Evolutionary conservation across 2,797 vertebrate species (phyloP).

Genomic region (Eremophila alpestris): DNA sequence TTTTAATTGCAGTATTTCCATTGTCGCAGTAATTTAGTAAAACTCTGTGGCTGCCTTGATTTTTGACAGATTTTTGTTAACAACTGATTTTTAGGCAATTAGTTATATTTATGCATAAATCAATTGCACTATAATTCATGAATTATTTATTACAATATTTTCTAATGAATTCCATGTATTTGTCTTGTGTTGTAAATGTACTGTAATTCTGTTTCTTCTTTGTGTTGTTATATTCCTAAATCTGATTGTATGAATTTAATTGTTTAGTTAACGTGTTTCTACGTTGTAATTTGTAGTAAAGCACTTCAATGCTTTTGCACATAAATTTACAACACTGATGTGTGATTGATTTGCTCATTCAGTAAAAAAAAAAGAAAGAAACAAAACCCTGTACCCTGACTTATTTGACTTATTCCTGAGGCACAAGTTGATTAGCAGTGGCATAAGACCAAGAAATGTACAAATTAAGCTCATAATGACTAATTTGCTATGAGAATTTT

Average conservation of each 20-base stretch:
- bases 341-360: conserved; percentile 84
- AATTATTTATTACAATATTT: conserved; percentile 89
- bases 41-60: conserved; percentile 86
- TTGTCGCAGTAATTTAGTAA: conserved; percentile 86
- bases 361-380: conserved; percentile 76
- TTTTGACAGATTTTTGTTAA: conserved; percentile 86
- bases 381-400: conserved; percentile 68
- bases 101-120: conserved; percentile 98
- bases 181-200: conserved; percentile 91
- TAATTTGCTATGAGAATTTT: background rate
- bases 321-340: conserved; percentile 87
- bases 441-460: background rate
- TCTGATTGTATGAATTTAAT: conserved; percentile 87
- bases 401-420: conserved; percentile 74
- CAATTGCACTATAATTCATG: conserved; percentile 97
- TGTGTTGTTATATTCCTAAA: conserved; percentile 87
- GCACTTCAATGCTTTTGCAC: conserved; percentile 95
- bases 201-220: conserved; percentile 88
- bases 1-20: conserved; percentile 86
- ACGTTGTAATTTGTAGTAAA: conserved; percentile 91
- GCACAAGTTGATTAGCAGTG: conserved; percentile 17
- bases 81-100: conserved; percentile 87
- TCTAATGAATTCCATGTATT: conserved; percentile 87
- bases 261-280: conserved; percentile 88
- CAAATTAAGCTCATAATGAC: background rate